Evolutionary conservation across 2,888 invertebrate species (phyloP), one percentile per base, ranked within the genome.

Genomic region (Epirrhoe alternata): DNA sequence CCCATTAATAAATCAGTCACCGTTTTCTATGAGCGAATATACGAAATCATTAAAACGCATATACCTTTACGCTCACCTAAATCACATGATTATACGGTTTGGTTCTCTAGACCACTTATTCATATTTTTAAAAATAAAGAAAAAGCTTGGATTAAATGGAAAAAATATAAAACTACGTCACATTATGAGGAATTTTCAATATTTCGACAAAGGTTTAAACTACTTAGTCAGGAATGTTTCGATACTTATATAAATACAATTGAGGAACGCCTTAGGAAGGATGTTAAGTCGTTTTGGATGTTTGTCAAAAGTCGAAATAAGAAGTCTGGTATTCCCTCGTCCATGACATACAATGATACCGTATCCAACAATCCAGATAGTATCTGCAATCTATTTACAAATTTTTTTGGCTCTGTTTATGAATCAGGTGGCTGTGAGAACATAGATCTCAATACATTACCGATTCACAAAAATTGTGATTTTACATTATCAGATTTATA

Each of bases 101-200:
- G 50, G 50, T 50, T 50, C 7, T 24, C 50, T 24, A 5, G 50
- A 5, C 50, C 50, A 17, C 24, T 50, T 1, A 50, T 50, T 24
- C 50, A 50, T 6, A 50, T 50, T 3, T 50, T 50, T 50, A 50
- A 50, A 17, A 10, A 50, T 24, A 50, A 50, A 17, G 50, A 50
- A 50, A 50, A 50, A 6, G 50, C 50, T 8, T 50, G 50, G 50
- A 10, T 17, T 1, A 50, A 50, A 50, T 24, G 50, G 50, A 50
- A 50, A 50, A 50, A 50, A 10, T 17, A 5, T 24, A 50, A 50
- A 1, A 17, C 24, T 8, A 17, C 7, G 10, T 17, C 50, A 17
- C 50, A 50, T 24, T 50, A 50, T 8, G 50, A 50, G 10, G 50
- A 50, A 50, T 50, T 50, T 17, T 50, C 50, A 50, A 8, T 50